These are phyloP conservation scores for Myxocyprinus asiaticus DNA, from an alignment of 2,113 vertebrate genomes.

Conservation along the genomic window DNA sequence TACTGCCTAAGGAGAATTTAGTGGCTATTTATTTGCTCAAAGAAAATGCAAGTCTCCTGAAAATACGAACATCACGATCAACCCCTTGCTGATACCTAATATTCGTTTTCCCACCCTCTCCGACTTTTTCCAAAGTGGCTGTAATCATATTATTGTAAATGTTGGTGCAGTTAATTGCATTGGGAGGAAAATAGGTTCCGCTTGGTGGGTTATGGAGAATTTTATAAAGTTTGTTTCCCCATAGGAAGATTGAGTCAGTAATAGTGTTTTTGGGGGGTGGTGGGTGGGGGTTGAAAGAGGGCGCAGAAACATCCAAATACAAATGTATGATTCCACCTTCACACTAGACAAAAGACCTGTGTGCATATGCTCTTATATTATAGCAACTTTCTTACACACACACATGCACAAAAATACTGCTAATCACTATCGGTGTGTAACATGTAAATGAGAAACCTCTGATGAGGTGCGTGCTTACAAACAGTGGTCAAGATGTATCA, in stretches of 20 bases:
- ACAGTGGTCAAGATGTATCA: not conserved
- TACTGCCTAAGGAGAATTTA: slow-evolving; percentile 99
- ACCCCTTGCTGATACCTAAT: slow-evolving; percentile 99
- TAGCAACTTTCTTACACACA: not conserved
- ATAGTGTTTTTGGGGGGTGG: slow-evolving; percentile 68
- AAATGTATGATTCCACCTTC: slow-evolving; percentile 53
- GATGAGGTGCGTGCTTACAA: not conserved
- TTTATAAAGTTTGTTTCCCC: slow-evolving; percentile 95
- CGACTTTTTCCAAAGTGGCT: slow-evolving; percentile 96
- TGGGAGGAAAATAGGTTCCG: slow-evolving; percentile 97
- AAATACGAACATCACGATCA: slow-evolving; percentile 98
- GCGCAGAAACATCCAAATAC: slow-evolving; percentile 43
- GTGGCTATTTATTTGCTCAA: slow-evolving; percentile 97
- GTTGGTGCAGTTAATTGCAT: slow-evolving; percentile 99
- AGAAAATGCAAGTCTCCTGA: slow-evolving; percentile 98
- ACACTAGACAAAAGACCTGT: slow-evolving; percentile 35
- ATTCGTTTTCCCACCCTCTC: slow-evolving; percentile 94
- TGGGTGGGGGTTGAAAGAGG: slow-evolving; percentile 46
- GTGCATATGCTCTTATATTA: slow-evolving; percentile 26
- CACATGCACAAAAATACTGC: not conserved
- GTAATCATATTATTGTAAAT: slow-evolving; percentile 99
- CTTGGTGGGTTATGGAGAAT: slow-evolving; percentile 90
- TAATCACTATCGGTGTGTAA: not conserved
- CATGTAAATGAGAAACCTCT: not conserved
- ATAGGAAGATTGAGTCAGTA: slow-evolving; percentile 83